These are phyloP conservation scores for Eurypyga helias DNA, from an alignment of 2,113 vertebrate genomes.

Conservation along the genomic window DNA sequence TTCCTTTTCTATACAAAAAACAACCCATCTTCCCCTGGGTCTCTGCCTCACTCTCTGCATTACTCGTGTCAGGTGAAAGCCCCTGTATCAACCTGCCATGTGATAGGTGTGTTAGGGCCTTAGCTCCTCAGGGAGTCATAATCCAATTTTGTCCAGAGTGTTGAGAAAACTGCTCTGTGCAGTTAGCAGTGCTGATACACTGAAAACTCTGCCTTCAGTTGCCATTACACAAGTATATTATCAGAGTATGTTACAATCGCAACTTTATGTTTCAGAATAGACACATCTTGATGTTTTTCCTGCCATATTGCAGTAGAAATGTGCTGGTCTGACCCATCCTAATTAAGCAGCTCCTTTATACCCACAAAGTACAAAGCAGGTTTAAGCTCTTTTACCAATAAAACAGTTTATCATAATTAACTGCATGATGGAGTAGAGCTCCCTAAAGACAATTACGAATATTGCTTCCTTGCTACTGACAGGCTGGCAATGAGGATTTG, in stretches of 20 bases:
- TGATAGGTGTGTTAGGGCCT: too few relatives aligned
- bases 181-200: neutral
- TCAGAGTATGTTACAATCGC: neutral
- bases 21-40: neutral
- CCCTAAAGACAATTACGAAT: constrained; percentile 58
- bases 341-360: neutral
- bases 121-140: neutral
- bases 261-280: neutral
- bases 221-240: neutral
- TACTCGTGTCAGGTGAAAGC: neutral
- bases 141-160: fast-evolving
- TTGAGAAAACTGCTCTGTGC: neutral
- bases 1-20: neutral
- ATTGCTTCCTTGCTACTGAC: neutral
- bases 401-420: constrained; percentile 62
- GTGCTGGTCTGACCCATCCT: neutral
- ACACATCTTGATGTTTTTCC: neutral
- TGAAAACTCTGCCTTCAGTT: neutral
- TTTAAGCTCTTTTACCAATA: constrained; percentile 46
- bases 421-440: neutral
- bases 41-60: neutral
- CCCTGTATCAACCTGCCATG: fast-evolving
- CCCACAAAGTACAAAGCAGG: neutral
- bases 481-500: constrained; percentile 12
- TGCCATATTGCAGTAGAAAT: neutral